Conservation (phyloP, 2,113 vertebrate species). For the Sminthopsis crassicaudata region DNA sequence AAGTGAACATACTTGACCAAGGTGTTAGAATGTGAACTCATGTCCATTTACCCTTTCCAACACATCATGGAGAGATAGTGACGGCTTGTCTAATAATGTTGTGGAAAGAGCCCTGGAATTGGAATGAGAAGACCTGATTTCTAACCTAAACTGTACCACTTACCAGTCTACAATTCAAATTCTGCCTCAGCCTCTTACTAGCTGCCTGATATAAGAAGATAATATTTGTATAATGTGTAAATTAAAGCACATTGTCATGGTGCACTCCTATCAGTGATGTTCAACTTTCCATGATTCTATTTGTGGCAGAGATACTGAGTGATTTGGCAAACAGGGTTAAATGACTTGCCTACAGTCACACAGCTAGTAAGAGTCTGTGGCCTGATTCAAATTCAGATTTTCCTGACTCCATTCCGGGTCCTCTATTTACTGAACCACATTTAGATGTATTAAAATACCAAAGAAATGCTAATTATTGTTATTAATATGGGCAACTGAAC, state of each 20-base stretch:
- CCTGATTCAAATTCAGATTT: background rate
- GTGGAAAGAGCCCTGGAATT: background rate
- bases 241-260: background rate
- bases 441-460: background rate
- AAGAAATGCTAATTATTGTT: background rate
- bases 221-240: background rate
- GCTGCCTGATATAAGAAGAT: background rate
- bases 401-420: background rate
- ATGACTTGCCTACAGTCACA: background rate
- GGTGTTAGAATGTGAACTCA: background rate
- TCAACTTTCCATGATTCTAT: background rate
- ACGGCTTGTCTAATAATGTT: background rate
- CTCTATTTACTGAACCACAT: background rate
- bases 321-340: background rate
- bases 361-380: background rate
- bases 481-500: background rate
- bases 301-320: background rate
- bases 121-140: background rate
- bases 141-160: background rate
- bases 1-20: background rate
- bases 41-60: background rate
- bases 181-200: background rate
- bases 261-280: background rate
- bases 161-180: background rate
- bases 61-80: background rate